Base-by-base conservation (phyloP, 2,113 vertebrate species). In the Crotophaga sulcirostris region DNA sequence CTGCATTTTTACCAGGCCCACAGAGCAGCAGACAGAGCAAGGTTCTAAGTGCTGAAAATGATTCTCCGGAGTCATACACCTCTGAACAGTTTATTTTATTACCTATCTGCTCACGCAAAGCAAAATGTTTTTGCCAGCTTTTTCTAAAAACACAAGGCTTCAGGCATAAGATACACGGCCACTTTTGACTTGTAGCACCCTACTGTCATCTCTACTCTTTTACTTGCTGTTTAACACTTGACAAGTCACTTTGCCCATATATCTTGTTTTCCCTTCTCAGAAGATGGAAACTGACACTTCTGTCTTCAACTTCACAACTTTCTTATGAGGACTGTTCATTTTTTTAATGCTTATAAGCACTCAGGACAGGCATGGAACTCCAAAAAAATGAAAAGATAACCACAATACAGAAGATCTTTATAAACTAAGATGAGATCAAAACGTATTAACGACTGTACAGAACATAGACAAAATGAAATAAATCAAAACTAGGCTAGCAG, bases 301-400 rank as follows among this genome's bases (percentile, higher is more conserved):
- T 10, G 59, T 77, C 13, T 56, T 19, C n/a, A 56, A 52, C 28
- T 80, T 86, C 47, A 70, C 44, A 84, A 20, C 4, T 28, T 90
- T 74, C 63, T 70, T 87, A 34, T 7, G 47, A 74, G 60, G 51
- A 74, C 19, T 66, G 31, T 25, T 87, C 13, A 28, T 80, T 63
- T 83, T 82, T 90, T 29, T 10, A 66, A 81, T 68, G 64, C 68
- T 54, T 78, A 10, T 24, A 67, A 80, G 25, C 47, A 68, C 34
- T 59, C 64, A 83, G 42, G 29, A 85, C 5, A 6, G 25, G 49
- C 31, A 82, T 9, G 21, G 56, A 86, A 40, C 72, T 75, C 21
- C 63, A 66, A 66, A 91, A 90, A 64, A 83, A 60, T 95, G 88
- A 89, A 84, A 89, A 84, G 60, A 66, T 79, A 95, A 88, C 73